Conservation (phyloP, 1,140 invertebrate species). For the Anastrepha obliqua region DNA sequence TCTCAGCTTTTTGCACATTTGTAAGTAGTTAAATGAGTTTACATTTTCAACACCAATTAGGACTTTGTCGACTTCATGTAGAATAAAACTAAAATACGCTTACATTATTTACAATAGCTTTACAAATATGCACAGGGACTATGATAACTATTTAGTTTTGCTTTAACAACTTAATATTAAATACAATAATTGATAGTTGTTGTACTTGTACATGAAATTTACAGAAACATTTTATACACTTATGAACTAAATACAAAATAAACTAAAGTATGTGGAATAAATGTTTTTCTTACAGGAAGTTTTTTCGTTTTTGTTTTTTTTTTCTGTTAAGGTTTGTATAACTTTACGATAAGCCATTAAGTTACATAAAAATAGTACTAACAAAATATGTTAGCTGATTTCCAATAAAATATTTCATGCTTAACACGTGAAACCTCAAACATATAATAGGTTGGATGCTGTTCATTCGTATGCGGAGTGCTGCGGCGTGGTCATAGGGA, state of each 20-base stretch:
- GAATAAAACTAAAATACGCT: slow-evolving; percentile 17
- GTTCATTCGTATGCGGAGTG: neutral
- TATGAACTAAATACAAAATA: slow-evolving; percentile 1
- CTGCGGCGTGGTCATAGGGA: neutral
- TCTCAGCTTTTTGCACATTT: slow-evolving; percentile 31
- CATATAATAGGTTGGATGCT: neutral
- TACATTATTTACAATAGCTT: slow-evolving; percentile 42
- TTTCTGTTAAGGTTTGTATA: neutral
- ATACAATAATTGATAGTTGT: slow-evolving; percentile 10
- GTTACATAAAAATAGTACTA: slow-evolving; percentile 26
- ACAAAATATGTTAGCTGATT: neutral
- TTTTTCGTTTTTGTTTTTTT: neutral
- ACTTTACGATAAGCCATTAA: slow-evolving; percentile 29
- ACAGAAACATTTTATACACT: neutral
- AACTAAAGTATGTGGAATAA: slow-evolving; percentile 28
- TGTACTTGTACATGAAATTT: slow-evolving; percentile 19
- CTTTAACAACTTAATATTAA: slow-evolving; percentile 20
- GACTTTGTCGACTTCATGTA: neutral
- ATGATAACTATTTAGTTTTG: neutral
- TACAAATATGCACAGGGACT: slow-evolving; percentile 7
- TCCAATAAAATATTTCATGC: neutral
- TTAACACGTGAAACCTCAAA: slow-evolving; percentile 13
- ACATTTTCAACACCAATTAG: slow-evolving; percentile 14
- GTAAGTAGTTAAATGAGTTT: neutral
- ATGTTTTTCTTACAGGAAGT: neutral